Evolutionary conservation across 2,113 vertebrate species (phyloP).

Genomic region (Apus apus): DNA sequence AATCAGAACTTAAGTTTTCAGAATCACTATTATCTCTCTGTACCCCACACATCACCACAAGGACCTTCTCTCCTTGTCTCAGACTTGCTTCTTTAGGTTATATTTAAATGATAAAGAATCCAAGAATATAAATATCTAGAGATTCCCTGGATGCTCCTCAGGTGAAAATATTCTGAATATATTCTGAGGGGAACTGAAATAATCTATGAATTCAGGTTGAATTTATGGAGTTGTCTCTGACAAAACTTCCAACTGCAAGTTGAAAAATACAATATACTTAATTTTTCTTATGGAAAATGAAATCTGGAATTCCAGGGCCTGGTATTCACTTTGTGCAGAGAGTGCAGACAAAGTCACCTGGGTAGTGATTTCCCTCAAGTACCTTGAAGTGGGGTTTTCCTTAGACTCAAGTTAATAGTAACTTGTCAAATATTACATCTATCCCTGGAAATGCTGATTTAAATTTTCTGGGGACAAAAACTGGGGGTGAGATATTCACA

Average conservation of each 20-base stretch:
- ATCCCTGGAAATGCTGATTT: neutral
- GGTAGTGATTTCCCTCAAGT: neutral
- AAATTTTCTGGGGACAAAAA: neutral
- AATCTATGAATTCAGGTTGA: neutral
- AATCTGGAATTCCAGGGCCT: neutral
- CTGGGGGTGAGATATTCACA: neutral
- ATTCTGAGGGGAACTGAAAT: neutral
- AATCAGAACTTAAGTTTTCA: neutral
- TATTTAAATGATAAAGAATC: neutral
- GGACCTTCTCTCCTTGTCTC: neutral
- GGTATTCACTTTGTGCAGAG: neutral
- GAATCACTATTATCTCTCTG: neutral
- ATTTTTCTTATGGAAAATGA: neutral
- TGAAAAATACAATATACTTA: neutral
- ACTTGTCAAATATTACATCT: neutral
- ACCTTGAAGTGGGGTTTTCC: neutral
- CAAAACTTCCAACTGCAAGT: neutral
- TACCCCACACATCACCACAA: neutral
- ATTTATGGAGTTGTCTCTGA: neutral
- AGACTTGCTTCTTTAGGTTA: neutral
- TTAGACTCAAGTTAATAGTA: neutral
- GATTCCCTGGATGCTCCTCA: neutral
- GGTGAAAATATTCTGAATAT: neutral
- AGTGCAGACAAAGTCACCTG: neutral
- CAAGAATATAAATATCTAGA: neutral